Base-by-base conservation (phyloP, 2,888 invertebrate genomes). In the Spicauda simplicius region DNA sequence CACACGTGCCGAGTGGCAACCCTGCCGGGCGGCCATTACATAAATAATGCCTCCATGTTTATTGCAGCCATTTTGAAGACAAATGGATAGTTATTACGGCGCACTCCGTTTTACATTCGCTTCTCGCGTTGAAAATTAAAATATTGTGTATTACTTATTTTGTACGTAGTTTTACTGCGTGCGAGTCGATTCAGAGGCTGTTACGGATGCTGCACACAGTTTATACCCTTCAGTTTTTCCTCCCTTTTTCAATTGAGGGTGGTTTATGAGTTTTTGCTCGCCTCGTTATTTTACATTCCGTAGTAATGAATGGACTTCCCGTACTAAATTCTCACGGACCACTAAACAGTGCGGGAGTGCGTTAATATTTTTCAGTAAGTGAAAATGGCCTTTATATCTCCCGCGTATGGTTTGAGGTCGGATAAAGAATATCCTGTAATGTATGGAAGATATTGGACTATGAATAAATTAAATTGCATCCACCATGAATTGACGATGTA, bases 31-130 rank as follows among this genome's bases (percentile, higher is more conserved):
- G 86, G 88, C 92, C 91, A 91, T 93, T 92, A 91, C 91, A 93
- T 93, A 93, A 93, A 93, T 93, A 91, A 91, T 89, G 87, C 82
- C 82, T 85, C 91, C 86, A 91, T 92, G 91, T 92, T 93, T 92
- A 93, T 91, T 92, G 88, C 93, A 87, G 80, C 93, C 91, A 93
- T 93, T 93, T 90, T 90, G 89, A 91, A 93, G 93, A 93, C 92
- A 93, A 92, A 93, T 92, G 91, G 93, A 86, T 91, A 92, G 91
- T 92, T 92, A 92, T 93, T 91, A 92, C 91, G 83, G 85, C 85
- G 86, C 83, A 87, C 87, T 91, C 85, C 87, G 88, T 90, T 93
- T 92, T 90, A 91, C 90, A 91, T 91, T 90, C 88, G 85, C 86
- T 85, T 85, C 77, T 82, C 80, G 84, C 84, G 83, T 84, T 85